Percentiles rank a stretch among this genome's conserved stretches.
phyloP scores from a whole-genome alignment of 1,140 invertebrate genomes.

The Zaprionus capensis region DNA sequence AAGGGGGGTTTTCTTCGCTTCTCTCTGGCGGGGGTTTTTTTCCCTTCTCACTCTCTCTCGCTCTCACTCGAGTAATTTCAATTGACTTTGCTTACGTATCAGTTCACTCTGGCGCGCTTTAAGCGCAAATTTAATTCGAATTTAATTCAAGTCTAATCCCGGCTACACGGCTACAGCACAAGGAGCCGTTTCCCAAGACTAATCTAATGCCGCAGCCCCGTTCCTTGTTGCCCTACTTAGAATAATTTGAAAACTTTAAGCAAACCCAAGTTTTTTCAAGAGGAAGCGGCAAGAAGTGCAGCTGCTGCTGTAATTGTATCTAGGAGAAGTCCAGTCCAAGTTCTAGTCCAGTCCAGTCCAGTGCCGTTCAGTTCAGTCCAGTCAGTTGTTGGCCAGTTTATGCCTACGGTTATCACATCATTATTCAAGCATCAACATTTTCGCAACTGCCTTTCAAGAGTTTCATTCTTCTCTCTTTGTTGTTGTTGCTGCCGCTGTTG shows the following conservation, averaged over 20 bases:
- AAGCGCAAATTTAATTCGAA: slow-evolving; percentile 73
- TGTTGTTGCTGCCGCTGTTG: slow-evolving; percentile 11
- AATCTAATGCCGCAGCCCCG: slow-evolving; percentile 57
- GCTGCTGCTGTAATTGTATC: slow-evolving; percentile 70
- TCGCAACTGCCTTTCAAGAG: slow-evolving; percentile 35
- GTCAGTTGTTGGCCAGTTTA: slow-evolving; percentile 60
- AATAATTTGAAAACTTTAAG: slow-evolving; percentile 83
- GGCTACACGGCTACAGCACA: slow-evolving; percentile 1
- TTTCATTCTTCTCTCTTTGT: slow-evolving; percentile 4
- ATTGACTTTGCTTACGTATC: slow-evolving; percentile 57
- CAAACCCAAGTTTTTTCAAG: slow-evolving; percentile 38
- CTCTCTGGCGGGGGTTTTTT: neutral
- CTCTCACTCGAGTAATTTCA: slow-evolving; percentile 35
- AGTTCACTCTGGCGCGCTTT: slow-evolving; percentile 75
- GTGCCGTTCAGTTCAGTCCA: slow-evolving; percentile 44
- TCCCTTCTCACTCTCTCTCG: neutral
- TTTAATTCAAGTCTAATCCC: slow-evolving; percentile 65
- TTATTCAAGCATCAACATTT: slow-evolving; percentile 78
- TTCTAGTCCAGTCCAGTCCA: slow-evolving; percentile 36
- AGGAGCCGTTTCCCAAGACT: slow-evolving; percentile 52
- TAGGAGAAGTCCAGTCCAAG: slow-evolving; percentile 32
- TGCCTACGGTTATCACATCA: slow-evolving; percentile 82
- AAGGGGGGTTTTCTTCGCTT: too few species aligned
- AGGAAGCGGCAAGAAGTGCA: slow-evolving; percentile 64
- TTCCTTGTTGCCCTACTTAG: slow-evolving; percentile 65